A percentile compares a stretch with the other conserved stretches of the same genome.
Conservation (phyloP, 2,797 vertebrate species). For the Tiaroga cobitis region DNA sequence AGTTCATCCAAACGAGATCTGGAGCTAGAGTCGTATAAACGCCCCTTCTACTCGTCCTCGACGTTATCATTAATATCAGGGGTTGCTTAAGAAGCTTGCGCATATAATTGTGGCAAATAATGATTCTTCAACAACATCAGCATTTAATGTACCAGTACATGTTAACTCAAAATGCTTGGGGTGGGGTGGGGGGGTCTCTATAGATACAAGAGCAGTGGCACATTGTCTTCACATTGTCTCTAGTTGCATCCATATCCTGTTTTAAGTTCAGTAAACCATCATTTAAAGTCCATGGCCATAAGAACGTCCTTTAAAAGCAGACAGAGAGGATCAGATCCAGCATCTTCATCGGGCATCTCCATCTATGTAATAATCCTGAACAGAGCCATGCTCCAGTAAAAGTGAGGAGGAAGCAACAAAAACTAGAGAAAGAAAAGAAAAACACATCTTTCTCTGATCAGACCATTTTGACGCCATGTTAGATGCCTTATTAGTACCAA, state of each 20-base stretch:
- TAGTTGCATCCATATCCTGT: conserved; percentile 54
- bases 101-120: conserved; percentile 47
- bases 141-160: conserved; percentile 50
- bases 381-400: conserved; percentile 47
- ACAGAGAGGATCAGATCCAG: conserved; percentile 30
- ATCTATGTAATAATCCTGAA: conserved; percentile 40
- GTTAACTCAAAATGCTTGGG: conserved; percentile 47
- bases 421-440: neutral
- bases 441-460: conserved; percentile 12
- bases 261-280: conserved; percentile 48
- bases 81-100: conserved; percentile 42
- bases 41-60: conserved; percentile 28
- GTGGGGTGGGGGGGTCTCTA: neutral
- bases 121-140: conserved; percentile 45
- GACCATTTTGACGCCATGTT: conserved; percentile 32
- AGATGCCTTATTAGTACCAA: conserved; percentile 48
- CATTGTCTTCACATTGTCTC: conserved; percentile 51
- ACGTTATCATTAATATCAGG: conserved; percentile 30
- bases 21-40: conserved; percentile 24
- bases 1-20: conserved; percentile 29
- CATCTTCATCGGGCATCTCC: conserved; percentile 33
- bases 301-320: conserved; percentile 47
- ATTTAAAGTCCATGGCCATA: conserved; percentile 42
- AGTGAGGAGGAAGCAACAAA: conserved; percentile 14
- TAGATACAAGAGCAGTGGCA: conserved; percentile 47